A percentile compares a stretch with the other conserved stretches of the same genome.
phyloP scores from a whole-genome alignment of 2,113 vertebrate genomes.

The Eudyptes chrysolophus region DNA sequence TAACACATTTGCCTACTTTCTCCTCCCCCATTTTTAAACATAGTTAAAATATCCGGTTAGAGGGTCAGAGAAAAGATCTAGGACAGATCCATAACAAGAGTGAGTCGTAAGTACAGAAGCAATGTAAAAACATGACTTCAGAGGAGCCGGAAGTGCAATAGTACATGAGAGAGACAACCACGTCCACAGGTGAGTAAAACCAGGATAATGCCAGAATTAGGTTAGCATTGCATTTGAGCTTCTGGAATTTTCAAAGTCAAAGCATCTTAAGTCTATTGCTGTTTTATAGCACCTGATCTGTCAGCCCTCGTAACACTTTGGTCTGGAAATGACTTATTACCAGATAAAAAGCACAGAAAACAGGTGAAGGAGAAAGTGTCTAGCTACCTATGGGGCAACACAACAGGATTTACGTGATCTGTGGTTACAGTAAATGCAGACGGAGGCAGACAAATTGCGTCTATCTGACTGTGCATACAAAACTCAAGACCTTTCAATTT shows the following conservation, averaged over 20 bases:
- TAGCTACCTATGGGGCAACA: background rate
- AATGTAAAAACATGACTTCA: background rate
- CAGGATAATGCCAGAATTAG: background rate
- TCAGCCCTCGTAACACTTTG: background rate
- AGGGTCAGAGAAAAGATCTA: slow-evolving; percentile 38
- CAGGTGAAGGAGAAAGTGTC: background rate
- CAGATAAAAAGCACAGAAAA: background rate
- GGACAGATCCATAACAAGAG: background rate
- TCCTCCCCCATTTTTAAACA: background rate
- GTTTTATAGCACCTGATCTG: background rate
- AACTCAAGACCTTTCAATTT: background rate
- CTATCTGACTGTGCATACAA: background rate
- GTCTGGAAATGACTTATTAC: background rate
- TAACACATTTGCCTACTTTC: background rate
- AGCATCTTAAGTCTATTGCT: background rate
- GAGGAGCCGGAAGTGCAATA: background rate
- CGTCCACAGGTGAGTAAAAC: background rate
- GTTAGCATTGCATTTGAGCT: background rate
- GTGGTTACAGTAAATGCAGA: background rate
- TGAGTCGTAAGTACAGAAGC: background rate
- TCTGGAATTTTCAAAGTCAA: background rate
- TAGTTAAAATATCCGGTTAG: background rate
- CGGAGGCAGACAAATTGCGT: background rate
- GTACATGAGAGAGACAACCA: background rate
- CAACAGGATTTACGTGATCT: background rate